Percentiles rank a stretch among this genome's conserved stretches.
phyloP scores from a whole-genome alignment of 2,113 vertebrate species.

The Phylloscopus trochilus region DNA sequence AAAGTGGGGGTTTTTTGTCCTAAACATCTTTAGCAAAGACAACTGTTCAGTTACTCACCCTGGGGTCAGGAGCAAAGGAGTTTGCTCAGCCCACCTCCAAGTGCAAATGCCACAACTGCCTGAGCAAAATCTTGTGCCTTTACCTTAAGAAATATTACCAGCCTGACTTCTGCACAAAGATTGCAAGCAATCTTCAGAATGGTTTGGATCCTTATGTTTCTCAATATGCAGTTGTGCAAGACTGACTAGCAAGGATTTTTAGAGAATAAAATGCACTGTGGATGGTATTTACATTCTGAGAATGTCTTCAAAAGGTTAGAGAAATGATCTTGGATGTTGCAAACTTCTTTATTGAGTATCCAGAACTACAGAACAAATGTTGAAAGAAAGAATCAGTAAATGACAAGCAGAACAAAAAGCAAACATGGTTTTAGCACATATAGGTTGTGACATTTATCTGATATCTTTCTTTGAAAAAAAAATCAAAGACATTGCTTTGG shows the following conservation, averaged over 20 bases:
- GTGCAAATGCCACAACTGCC: not conserved
- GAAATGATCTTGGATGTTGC: not conserved
- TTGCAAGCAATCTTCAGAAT: not conserved
- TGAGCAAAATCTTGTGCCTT: not conserved
- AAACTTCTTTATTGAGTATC: constrained; percentile 4
- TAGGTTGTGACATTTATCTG: constrained; percentile 41
- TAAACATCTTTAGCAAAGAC: not conserved
- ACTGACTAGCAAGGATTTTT: not conserved
- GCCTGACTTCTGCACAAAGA: not conserved
- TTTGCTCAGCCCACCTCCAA: not conserved
- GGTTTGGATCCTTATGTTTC: not conserved
- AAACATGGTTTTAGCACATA: constrained; percentile 10
- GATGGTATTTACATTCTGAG: not conserved
- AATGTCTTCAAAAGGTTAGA: not conserved
- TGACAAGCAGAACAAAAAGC: constrained; percentile 16
- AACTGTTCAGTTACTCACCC: not conserved
- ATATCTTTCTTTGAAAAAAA: constrained; percentile 20
- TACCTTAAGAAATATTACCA: not conserved
- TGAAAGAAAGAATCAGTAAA: constrained; percentile 42
- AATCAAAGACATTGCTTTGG: not conserved
- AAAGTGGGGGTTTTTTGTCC: not conserved
- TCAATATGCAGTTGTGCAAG: not conserved
- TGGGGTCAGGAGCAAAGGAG: not conserved
- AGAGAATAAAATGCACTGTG: not conserved
- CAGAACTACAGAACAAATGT: constrained; percentile 26